Base-by-base conservation (phyloP, 2,797 vertebrate genomes). In the Alfaro cultratus region DNA sequence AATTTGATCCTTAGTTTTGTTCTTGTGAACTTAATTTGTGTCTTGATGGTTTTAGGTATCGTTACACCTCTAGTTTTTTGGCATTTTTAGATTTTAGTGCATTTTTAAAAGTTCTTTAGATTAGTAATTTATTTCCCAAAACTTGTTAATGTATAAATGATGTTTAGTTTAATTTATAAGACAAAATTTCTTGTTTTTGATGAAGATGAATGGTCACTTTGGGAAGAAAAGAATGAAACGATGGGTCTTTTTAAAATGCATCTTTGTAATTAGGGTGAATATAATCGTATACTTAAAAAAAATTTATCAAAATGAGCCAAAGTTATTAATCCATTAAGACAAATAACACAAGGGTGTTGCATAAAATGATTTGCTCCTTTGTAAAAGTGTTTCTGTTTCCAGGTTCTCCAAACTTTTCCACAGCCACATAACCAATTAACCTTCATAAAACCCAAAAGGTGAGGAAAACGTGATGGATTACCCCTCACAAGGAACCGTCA, bases 401-500 rank as follows among this genome's bases (percentile, higher is more conserved):
- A 0, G 18, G 6, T 78, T 80, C 76, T 72, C 29, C 60, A 57
- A 73, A 75, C 21, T n/a, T 62, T 68, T 76, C 73, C 41, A 51
- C 57, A 31, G n/a, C 55, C 43, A 1, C 77, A 70, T 80, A 75
- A 36, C 81, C 68, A 45, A 41, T 68, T 88, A 82, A 90, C 88
- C 87, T 93, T 92, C 85, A 84, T 64, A 57, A 83, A 82, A 53
- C 77, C 31, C 10, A 36, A 70, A 88, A 86, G 74, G 75, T 88
- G 83, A 87, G 81, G 43, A 71, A 47, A 53, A 31, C 2, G 71
- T 89, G 92, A 92, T 85, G 84, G 81, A 90, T 90, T 78, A 45
- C 76, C 34, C 47, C 15, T 89, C 75, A 82, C 15, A 18, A 74
- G 26, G 29, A 74, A 47, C 47, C 55, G 82, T 75, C 34, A 85